Base-by-base conservation (phyloP, 2,888 invertebrate genomes). In the Spatulosminthurus flaviceps region DNA sequence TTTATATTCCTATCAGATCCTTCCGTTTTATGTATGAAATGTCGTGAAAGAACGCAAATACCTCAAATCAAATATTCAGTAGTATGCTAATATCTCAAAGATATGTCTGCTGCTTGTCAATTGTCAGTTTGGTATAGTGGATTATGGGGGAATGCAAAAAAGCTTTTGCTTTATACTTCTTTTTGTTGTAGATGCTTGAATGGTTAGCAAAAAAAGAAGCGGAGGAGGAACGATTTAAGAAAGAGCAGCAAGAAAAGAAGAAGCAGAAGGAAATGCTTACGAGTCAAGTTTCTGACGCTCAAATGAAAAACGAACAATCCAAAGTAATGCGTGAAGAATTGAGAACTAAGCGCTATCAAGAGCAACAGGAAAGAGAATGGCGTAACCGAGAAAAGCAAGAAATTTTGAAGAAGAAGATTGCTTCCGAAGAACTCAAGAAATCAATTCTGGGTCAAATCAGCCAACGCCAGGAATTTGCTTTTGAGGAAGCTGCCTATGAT, bases 341-440 rank as follows among this genome's bases (percentile, higher is more conserved):
- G n/a, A 74, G 84, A 64, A 84, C 82, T 19, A 82, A 81, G 26
- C 78, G 84, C 7, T 80, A 82, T 71, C 80, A 81, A 42, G 83
- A 83, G 64, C 72, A 82, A 77, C 82, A 82, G 29, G 85, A 85
- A 64, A 71, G 85, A 67, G 85, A 85, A 75, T 85, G 85, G 85
- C 69, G 85, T 64, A 81, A 82, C n/a, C 73, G 77, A 26, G 85
- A 85, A 43, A 51, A 79, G 19, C 76, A 80, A 22, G 77, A 76
- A 19, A 81, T 81, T 34, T 29, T 82, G 0, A 81, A 81, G 21
- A 76, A 79, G 28, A 60, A 79, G 21, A 69, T 76, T 34, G 81
- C 81, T 66, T 70, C 83, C 0, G 77, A 78, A 2, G 77, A 83
- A 9, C 80, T 85, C 41, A 82, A 82, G 71, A 67, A 76, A 16